Evolutionary conservation across 2,888 invertebrate genomes (phyloP).

Genomic region (Thymelicus sylvestris): DNA sequence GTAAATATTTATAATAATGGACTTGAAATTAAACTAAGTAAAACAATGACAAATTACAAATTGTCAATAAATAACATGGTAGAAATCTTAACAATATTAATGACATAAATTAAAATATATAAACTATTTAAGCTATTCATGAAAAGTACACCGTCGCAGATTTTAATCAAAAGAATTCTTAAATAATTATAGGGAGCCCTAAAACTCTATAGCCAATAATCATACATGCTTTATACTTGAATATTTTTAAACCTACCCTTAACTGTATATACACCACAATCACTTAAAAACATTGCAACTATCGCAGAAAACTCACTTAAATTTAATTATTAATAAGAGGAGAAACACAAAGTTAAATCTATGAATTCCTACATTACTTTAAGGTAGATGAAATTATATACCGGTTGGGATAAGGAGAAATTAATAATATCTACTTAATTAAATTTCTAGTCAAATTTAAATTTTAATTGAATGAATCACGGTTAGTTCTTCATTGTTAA

Average conservation of each 20-base stretch:
- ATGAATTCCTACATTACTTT: slow-evolving; percentile 21
- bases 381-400: slow-evolving; percentile 24
- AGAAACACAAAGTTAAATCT: slow-evolving; percentile 14
- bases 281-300: no score
- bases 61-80: background rate
- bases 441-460: slow-evolving; percentile 79
- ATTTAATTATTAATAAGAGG: slow-evolving; percentile 9
- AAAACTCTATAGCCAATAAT: no score
- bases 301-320: background rate
- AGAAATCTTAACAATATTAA: no score
- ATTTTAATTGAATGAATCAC: slow-evolving; percentile 56
- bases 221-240: no score
- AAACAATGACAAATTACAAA: background rate
- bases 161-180: no score
- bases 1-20: background rate
- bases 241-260: no score
- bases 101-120: background rate
- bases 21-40: background rate
- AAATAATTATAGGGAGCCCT: no score
- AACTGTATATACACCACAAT: no score
- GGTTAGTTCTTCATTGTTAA: slow-evolving; percentile 30
- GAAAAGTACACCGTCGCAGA: no score
- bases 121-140: background rate
- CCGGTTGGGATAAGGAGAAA: slow-evolving; percentile 9
- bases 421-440: slow-evolving; percentile 56